A percentile compares a stretch with the other conserved stretches of the same genome.
Evolutionary conservation across 2,797 vertebrate species (phyloP).

Genomic region (Silurus aristotelis): DNA sequence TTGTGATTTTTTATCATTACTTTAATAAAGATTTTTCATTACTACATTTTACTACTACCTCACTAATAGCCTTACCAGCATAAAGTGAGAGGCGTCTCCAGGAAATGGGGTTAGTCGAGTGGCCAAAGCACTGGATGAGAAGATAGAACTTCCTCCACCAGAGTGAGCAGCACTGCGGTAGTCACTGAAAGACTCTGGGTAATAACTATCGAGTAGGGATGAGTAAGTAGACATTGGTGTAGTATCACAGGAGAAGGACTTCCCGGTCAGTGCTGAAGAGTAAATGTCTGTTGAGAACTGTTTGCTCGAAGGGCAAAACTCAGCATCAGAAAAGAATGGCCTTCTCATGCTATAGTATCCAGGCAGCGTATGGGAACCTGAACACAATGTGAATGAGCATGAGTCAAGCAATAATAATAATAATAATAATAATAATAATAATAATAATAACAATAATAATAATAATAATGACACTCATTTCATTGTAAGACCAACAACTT

Average conservation of each 20-base stretch:
- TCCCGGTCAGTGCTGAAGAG: conserved; percentile 72
- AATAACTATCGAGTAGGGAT: conserved; percentile 83
- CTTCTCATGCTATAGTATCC: conserved; percentile 84
- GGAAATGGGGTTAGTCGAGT: conserved; percentile 82
- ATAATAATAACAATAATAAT: not conserved
- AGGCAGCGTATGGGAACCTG: conserved; percentile 82
- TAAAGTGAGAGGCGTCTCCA: conserved; percentile 78
- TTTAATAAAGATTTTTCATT: not conserved
- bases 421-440: not conserved
- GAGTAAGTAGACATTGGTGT: conserved; percentile 74
- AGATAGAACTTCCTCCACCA: conserved; percentile 74
- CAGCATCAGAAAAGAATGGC: conserved; percentile 82
- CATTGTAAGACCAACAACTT: not conserved
- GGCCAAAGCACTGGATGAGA: conserved; percentile 76
- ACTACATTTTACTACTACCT: not conserved
- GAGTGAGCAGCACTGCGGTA: conserved; percentile 75
- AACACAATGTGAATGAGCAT: not conserved
- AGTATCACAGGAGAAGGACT: conserved; percentile 81
- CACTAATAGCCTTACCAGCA: conserved; percentile 74
- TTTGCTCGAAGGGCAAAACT: conserved; percentile 80
- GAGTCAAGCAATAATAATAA: not conserved
- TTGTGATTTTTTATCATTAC: not conserved
- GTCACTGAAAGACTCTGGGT: conserved; percentile 80
- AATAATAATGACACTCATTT: not conserved
- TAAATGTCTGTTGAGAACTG: conserved; percentile 79